Conservation (phyloP, 1,140 invertebrate species). For the Prorops nasuta region DNA sequence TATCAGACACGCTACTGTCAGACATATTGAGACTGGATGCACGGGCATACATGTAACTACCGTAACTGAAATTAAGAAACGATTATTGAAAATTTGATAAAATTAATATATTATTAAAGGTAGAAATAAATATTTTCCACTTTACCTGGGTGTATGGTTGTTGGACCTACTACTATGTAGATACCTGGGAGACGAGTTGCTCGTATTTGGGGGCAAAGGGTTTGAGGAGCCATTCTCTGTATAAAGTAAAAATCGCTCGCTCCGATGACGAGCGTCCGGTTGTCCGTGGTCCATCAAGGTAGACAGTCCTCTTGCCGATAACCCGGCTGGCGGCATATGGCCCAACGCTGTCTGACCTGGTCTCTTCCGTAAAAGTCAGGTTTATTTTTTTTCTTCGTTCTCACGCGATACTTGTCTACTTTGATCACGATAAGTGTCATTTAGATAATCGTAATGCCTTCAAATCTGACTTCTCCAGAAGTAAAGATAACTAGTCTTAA, state of each 20-base stretch:
- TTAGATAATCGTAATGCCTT: neutral
- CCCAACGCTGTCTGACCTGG: slow-evolving; percentile 31
- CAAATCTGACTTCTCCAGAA: neutral
- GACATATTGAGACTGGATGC: slow-evolving; percentile 50
- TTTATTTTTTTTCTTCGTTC: slow-evolving; percentile 7
- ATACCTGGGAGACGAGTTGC: slow-evolving; percentile 47
- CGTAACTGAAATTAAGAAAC: slow-evolving; percentile 36
- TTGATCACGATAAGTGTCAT: neutral
- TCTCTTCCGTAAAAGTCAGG: slow-evolving; percentile 21
- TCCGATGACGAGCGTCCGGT: slow-evolving; percentile 56
- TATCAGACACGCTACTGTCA: slow-evolving; percentile 53
- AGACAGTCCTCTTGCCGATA: slow-evolving; percentile 55
- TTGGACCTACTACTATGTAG: slow-evolving; percentile 41
- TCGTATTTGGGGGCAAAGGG: slow-evolving; percentile 35
- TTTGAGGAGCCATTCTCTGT: slow-evolving; percentile 53
- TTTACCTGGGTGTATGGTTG: slow-evolving; percentile 39
- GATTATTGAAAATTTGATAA: too few species aligned
- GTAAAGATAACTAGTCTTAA: neutral
- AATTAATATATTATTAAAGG: too few species aligned
- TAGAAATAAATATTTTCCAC: too few species aligned
- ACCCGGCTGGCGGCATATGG: slow-evolving; percentile 56
- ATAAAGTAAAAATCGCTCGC: slow-evolving; percentile 51
- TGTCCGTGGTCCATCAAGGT: slow-evolving; percentile 58
- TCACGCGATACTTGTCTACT: neutral
- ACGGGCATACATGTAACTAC: slow-evolving; percentile 43